Evolutionary conservation across 2,113 vertebrate species (phyloP).

Genomic region (Peromyscus leucopus): DNA sequence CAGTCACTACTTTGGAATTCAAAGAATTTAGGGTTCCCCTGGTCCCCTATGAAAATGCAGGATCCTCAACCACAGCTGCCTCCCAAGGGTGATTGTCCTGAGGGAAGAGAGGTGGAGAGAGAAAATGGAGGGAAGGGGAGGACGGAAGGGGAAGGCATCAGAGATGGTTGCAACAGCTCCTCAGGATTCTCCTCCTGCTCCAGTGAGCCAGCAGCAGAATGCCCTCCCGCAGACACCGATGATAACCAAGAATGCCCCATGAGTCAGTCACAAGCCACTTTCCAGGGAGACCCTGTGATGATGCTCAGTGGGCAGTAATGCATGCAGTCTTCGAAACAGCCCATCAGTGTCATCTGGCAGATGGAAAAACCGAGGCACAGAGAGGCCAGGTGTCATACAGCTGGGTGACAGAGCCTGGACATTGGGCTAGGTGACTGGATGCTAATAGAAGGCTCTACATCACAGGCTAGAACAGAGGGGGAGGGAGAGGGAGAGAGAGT

Average conservation of each 20-base stretch:
- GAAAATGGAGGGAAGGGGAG: neutral
- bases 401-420: neutral
- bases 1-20: neutral
- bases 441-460: neutral
- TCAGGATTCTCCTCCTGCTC: neutral
- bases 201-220: neutral
- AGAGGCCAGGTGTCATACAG: neutral
- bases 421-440: neutral
- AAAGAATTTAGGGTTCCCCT: neutral
- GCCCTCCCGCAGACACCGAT: accelerated
- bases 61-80: neutral
- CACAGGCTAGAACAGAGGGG: no score
- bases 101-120: neutral
- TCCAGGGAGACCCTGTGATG: neutral
- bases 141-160: neutral
- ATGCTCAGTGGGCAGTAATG: neutral
- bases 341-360: neutral
- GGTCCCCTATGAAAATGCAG: neutral
- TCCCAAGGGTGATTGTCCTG: neutral
- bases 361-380: neutral
- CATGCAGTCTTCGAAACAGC: neutral
- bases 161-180: neutral
- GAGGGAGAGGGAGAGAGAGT: no score
- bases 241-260: neutral
- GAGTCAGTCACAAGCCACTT: neutral